Evolutionary conservation across 2,797 vertebrate genomes (phyloP).

Genomic region (Coccyzus lansbergi): DNA sequence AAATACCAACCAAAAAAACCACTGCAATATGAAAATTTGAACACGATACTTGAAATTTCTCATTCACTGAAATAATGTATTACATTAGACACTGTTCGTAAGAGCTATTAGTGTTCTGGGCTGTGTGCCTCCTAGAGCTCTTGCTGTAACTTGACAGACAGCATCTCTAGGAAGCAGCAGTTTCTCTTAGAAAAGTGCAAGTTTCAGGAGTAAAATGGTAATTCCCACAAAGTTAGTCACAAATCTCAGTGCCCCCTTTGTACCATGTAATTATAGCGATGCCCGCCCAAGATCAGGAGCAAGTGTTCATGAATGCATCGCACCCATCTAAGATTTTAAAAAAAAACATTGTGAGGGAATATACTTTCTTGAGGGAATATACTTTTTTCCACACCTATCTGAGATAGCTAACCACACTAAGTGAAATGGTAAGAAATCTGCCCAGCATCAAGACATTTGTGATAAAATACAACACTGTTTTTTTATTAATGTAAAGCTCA

Average conservation of each 20-base stretch:
- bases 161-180: not conserved
- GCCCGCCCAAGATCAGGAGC: not conserved
- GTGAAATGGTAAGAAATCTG: not conserved
- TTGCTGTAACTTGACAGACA: not conserved
- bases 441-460: not conserved
- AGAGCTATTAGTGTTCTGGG: not conserved
- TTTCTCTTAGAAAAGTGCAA: not conserved
- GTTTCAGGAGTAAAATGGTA: not conserved
- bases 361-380: not conserved
- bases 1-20: not conserved
- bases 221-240: not conserved
- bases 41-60: not conserved
- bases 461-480: not conserved
- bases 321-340: not conserved
- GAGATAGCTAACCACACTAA: not conserved
- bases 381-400: not conserved
- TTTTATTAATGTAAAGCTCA: not conserved
- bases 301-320: rapidly evolving
- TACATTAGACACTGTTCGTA: not conserved
- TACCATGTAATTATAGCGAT: not conserved
- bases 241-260: not conserved
- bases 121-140: not conserved
- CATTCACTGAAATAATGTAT: not conserved
- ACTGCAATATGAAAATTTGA: not conserved
- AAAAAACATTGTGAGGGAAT: not conserved